These are phyloP conservation scores for Hestina assimilis DNA, from an alignment of 1,140 invertebrate genomes.

Conservation along the genomic window DNA sequence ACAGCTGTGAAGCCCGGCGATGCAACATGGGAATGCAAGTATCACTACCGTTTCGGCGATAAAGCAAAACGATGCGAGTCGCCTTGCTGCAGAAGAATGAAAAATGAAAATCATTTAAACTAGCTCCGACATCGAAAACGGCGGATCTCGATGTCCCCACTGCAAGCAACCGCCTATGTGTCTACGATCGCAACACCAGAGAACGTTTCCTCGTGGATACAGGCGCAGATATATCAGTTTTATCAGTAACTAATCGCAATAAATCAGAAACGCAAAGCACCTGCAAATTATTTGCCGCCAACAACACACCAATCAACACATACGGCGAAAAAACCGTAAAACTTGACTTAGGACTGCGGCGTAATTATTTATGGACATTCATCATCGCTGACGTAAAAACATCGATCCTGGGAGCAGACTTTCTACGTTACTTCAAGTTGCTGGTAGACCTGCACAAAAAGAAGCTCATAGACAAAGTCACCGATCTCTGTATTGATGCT, in stretches of 20 bases:
- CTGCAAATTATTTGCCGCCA: slow-evolving; percentile 25
- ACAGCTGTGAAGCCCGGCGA: slow-evolving; percentile 8
- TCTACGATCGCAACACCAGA: slow-evolving; percentile 17
- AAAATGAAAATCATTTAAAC: too few species aligned
- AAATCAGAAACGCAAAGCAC: slow-evolving; percentile 2
- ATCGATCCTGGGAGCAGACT: slow-evolving; percentile 50
- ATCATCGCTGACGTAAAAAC: slow-evolving; percentile 43
- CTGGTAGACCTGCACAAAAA: slow-evolving; percentile 30
- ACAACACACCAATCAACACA: slow-evolving; percentile 31
- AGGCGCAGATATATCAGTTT: slow-evolving; percentile 22
- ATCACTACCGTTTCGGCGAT: slow-evolving; percentile 15
- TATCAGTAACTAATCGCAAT: neutral
- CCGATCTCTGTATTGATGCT: slow-evolving; percentile 18
- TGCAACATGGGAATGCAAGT: slow-evolving; percentile 8
- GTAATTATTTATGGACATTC: slow-evolving; percentile 40
- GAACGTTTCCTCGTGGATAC: slow-evolving; percentile 29
- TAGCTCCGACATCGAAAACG: too few species aligned
- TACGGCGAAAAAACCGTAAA: slow-evolving; percentile 26
- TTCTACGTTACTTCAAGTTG: slow-evolving; percentile 32
- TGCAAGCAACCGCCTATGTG: too few species aligned
- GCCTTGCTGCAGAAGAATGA: neutral
- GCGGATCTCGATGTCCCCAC: too few species aligned
- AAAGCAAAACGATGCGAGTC: slow-evolving; percentile 7
- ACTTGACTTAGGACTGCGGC: slow-evolving; percentile 34
- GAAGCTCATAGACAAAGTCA: slow-evolving; percentile 26